Evolutionary conservation across 2,888 invertebrate species (phyloP).

Genomic region (Himalopsyche tibetana): DNA sequence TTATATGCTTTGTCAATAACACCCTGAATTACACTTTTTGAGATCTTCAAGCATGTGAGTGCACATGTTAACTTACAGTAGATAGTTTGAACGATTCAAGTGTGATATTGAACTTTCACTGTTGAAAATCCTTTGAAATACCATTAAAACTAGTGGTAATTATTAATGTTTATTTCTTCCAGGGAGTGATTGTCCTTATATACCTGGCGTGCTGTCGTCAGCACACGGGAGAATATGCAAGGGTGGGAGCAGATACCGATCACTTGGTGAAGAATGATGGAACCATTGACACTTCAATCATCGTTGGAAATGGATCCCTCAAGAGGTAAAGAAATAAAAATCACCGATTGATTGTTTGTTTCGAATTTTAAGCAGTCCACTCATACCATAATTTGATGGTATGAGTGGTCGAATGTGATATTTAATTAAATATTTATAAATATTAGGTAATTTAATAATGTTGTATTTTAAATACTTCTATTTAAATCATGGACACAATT

Average conservation of each 20-base stretch:
- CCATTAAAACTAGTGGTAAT: neutral
- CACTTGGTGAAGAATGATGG: conserved; percentile 62
- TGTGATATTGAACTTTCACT: neutral
- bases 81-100: neutral
- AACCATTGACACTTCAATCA: conserved; percentile 53
- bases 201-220: conserved; percentile 70
- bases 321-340: conserved; percentile 59
- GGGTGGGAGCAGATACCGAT: conserved; percentile 68
- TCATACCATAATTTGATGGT: too few species aligned
- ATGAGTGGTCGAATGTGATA: too few species aligned
- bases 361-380: too few species aligned
- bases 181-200: conserved; percentile 71
- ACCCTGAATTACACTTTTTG: too few species aligned
- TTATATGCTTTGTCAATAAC: too few species aligned
- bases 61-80: too few species aligned
- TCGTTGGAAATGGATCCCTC: conserved; percentile 62
- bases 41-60: too few species aligned
- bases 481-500: too few species aligned
- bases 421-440: too few species aligned
- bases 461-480: too few species aligned
- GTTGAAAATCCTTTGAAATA: neutral
- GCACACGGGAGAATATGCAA: conserved; percentile 69
- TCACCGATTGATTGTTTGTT: too few species aligned
- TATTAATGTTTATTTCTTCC: conserved; percentile 57
- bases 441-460: too few species aligned